Conservation (phyloP, 2,888 invertebrate species). For the Gibbula magus region DNA sequence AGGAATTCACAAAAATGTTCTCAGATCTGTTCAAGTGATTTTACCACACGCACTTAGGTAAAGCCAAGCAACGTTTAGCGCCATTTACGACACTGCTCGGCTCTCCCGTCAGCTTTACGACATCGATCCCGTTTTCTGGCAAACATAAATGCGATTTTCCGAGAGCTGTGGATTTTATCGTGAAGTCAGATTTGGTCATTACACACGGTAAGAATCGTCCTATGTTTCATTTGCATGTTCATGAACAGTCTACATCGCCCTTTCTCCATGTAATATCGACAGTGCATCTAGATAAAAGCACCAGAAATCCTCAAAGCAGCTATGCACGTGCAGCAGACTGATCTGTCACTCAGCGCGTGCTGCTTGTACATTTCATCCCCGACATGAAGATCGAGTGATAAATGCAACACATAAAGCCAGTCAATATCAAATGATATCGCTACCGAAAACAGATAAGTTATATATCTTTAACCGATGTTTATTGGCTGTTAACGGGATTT, state of each 20-base stretch:
- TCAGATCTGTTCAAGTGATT: not conserved
- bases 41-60: not conserved
- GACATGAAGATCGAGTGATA: not conserved
- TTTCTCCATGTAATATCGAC: not conserved
- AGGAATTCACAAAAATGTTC: not conserved
- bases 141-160: slow-evolving; percentile 1
- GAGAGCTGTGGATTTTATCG: not conserved
- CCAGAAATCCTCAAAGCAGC: not conserved
- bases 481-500: no score
- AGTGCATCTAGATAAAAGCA: not conserved
- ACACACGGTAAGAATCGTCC: not conserved
- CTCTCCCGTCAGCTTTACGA: not conserved
- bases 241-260: not conserved
- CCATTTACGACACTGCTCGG: slow-evolving; percentile 5
- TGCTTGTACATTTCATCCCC: not conserved
- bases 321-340: not conserved
- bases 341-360: not conserved
- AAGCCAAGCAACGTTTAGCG: not conserved
- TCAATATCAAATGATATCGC: no score
- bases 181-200: not conserved
- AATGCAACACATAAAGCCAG: not conserved
- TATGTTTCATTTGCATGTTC: not conserved
- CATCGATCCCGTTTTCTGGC: slow-evolving; percentile 8
- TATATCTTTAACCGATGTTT: no score
- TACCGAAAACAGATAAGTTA: no score